Evolutionary conservation across 2,888 invertebrate species (phyloP).

Genomic region (Frankliniella intonsa): DNA sequence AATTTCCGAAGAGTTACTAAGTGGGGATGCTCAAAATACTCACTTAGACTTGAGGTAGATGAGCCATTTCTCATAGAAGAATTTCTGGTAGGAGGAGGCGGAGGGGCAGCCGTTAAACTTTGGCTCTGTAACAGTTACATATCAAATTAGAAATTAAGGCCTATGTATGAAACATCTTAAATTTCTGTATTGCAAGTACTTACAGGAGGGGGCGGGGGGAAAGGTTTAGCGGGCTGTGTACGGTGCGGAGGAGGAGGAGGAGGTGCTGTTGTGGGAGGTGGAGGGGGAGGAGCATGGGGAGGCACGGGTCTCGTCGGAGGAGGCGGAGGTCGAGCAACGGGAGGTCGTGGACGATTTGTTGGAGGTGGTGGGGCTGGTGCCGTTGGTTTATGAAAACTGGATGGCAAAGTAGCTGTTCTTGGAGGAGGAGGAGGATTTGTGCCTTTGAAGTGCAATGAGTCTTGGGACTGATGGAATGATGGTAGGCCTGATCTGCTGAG

Average conservation of each 20-base stretch:
- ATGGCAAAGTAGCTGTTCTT: constrained; percentile 41
- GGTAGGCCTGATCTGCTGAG: constrained; percentile 49
- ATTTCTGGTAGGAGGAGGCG: constrained; percentile 50
- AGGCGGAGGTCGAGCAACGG: constrained; percentile 31
- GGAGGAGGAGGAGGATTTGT: constrained; percentile 40
- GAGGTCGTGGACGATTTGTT: constrained; percentile 37
- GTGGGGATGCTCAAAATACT: constrained; percentile 27
- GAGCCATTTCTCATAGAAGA: constrained; percentile 49
- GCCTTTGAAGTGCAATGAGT: constrained; percentile 45
- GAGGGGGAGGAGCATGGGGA: constrained; percentile 42
- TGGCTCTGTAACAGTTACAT: constrained; percentile 27
- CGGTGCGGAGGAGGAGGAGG: constrained; percentile 42
- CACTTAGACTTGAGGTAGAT: constrained; percentile 33
- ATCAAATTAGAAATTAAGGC: neutral
- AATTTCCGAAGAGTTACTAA: neutral
- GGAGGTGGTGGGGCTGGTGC: constrained; percentile 37
- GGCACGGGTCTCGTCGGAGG: constrained; percentile 33
- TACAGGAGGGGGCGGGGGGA: constrained; percentile 53
- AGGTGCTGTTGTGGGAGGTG: constrained; percentile 38
- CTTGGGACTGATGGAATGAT: constrained; percentile 54
- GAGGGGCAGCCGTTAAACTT: constrained; percentile 42
- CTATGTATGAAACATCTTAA: neutral
- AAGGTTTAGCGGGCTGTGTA: constrained; percentile 55
- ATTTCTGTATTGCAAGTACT: constrained; percentile 30
- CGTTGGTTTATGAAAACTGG: constrained; percentile 42